These are phyloP conservation scores for Agelas oroides DNA, from an alignment of 37 sponge, comb jelly and placozoan species.

Conservation along the genomic window DNA sequence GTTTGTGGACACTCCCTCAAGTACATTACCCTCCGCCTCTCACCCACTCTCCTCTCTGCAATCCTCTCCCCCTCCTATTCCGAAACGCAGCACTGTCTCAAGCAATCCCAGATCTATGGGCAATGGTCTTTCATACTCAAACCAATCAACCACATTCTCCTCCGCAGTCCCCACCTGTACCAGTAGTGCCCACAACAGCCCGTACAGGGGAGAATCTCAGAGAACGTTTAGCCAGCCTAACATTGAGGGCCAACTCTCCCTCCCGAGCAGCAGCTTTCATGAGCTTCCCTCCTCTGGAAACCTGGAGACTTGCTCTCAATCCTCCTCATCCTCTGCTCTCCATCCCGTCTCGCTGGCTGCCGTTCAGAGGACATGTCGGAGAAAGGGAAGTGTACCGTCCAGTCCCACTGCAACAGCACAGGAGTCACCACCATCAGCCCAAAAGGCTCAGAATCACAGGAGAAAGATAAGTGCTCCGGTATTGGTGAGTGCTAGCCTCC, in stretches of 20 bases:
- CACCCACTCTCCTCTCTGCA: background rate
- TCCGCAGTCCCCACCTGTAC: no score
- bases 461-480: slow-evolving; percentile 27
- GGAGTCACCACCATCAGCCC: no score
- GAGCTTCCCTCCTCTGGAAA: slow-evolving; percentile 18
- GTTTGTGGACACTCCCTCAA: slow-evolving; percentile 16
- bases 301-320: slow-evolving; percentile 42
- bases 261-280: background rate
- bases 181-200: no score
- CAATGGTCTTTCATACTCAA: no score
- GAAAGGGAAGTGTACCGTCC: background rate
- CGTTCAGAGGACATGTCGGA: background rate
- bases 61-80: slow-evolving; percentile 28
- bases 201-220: background rate
- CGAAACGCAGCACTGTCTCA: background rate
- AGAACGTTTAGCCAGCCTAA: slow-evolving; percentile 37
- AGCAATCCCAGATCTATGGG: no score
- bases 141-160: no score
- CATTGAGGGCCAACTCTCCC: background rate
- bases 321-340: slow-evolving; percentile 59
- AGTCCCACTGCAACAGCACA: no score
- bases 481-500: background rate
- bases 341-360: slow-evolving; percentile 59
- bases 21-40: background rate
- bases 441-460: no score